Percentiles rank a stretch among this genome's conserved stretches.
These are phyloP conservation scores for Adelognathus sp. DNA, from an alignment of 2,888 invertebrate species.

Conservation along the genomic window DNA sequence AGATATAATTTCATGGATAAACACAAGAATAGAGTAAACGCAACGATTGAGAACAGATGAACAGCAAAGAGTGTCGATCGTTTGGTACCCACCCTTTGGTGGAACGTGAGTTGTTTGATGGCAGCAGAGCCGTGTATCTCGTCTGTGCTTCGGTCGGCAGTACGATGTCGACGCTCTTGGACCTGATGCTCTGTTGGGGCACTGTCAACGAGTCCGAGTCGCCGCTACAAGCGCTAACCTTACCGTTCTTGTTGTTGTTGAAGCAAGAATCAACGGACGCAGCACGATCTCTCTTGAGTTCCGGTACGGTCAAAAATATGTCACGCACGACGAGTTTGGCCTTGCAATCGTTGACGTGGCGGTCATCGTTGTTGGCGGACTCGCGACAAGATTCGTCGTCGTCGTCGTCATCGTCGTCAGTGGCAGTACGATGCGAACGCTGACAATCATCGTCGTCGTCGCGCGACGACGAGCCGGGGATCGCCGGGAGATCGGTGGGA, in stretches of 20 bases:
- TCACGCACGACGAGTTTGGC: slow-evolving; percentile 84
- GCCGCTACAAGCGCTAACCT: slow-evolving; percentile 84
- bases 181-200: slow-evolving; percentile 88
- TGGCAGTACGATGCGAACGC: background rate
- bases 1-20: too few relatives aligned
- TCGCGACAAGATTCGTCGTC: slow-evolving; percentile 36
- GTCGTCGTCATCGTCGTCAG: slow-evolving; percentile 70
- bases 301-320: slow-evolving; percentile 91
- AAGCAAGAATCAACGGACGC: slow-evolving; percentile 95
- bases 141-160: slow-evolving; percentile 93
- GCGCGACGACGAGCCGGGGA: slow-evolving; percentile 48
- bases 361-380: background rate
- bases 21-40: too few relatives aligned
- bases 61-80: too few relatives aligned
- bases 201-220: slow-evolving; percentile 88
- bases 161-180: slow-evolving; percentile 93
- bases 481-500: slow-evolving; percentile 71
- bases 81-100: slow-evolving; percentile 82
- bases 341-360: slow-evolving; percentile 38
- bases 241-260: slow-evolving; percentile 85
- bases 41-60: too few relatives aligned
- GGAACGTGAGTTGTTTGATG: slow-evolving; percentile 71
- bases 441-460: slow-evolving; percentile 66
- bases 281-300: slow-evolving; percentile 91
- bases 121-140: slow-evolving; percentile 89